Conservation (phyloP, 1,140 invertebrate species). For the Campoletis sonorensis region DNA sequence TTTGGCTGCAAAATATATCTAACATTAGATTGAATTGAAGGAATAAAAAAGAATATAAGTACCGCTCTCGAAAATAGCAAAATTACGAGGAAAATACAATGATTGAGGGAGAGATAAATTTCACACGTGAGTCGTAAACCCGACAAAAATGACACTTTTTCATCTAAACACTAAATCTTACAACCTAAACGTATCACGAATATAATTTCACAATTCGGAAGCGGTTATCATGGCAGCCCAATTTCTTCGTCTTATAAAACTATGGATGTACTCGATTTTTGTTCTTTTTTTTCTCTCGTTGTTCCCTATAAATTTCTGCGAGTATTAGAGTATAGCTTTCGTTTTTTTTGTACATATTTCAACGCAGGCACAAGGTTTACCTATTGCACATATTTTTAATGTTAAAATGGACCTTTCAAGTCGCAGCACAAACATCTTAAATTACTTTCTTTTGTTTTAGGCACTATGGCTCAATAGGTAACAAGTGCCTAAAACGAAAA, state of each 20-base stretch:
- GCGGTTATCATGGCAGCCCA: constrained; percentile 11
- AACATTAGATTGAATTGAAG: not conserved
- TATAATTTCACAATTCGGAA: constrained; percentile 21
- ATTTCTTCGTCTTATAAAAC: not conserved
- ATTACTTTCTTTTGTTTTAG: no score
- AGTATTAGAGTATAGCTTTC: not conserved
- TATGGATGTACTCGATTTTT: constrained; percentile 7
- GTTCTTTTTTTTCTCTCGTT: not conserved
- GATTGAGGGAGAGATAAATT: not conserved
- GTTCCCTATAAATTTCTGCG: not conserved
- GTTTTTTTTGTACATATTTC: constrained; percentile 16
- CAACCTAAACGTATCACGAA: constrained; percentile 1
- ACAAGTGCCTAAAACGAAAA: no score
- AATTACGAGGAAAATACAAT: not conserved
- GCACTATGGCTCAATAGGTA: no score
- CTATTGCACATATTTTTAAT: constrained; percentile 18
- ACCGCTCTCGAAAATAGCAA: constrained; percentile 14
- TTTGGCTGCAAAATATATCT: not conserved
- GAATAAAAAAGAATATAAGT: constrained; percentile 15
- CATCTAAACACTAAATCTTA: constrained; percentile 18
- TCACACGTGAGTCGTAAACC: not conserved
- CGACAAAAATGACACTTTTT: constrained; percentile 19
- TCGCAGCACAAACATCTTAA: no score
- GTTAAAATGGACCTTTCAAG: not conserved
- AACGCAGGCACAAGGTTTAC: not conserved